phyloP scores from a whole-genome alignment of 2,888 invertebrate genomes.

The Lasioglossum vierecki region DNA sequence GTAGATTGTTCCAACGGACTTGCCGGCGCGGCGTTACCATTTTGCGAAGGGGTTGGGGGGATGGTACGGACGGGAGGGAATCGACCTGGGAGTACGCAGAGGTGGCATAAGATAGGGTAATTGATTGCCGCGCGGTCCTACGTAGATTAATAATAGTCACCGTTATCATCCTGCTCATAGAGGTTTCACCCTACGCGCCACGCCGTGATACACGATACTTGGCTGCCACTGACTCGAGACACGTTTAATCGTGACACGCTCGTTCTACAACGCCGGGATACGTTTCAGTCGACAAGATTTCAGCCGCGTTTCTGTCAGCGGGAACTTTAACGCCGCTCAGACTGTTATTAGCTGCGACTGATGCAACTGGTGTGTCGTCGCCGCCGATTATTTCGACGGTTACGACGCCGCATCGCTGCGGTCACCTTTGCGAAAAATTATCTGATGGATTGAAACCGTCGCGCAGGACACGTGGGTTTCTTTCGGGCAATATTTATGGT shows the following conservation, averaged over 20 bases:
- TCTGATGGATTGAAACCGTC: too few species aligned
- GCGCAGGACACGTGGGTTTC: too few species aligned
- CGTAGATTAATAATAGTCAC: constrained; percentile 76
- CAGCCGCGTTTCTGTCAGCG: constrained; percentile 62
- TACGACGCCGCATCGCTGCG: not conserved
- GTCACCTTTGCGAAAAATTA: not conserved
- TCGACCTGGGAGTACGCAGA: constrained; percentile 51
- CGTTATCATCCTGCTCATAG: constrained; percentile 68
- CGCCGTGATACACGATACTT: constrained; percentile 72
- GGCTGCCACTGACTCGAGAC: constrained; percentile 69
- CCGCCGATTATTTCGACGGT: constrained; percentile 30
- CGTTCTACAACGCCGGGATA: constrained; percentile 52
- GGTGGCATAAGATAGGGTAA: constrained; percentile 74
- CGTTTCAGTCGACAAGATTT: constrained; percentile 58
- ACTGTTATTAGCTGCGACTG: constrained; percentile 46
- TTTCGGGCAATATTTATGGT: too few species aligned
- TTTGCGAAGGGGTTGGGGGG: constrained; percentile 53
- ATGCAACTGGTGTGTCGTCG: constrained; percentile 67
- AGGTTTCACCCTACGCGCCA: constrained; percentile 60
- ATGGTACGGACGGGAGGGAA: constrained; percentile 26
- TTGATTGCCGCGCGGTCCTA: constrained; percentile 73
- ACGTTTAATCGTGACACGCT: constrained; percentile 61
- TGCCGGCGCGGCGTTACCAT: constrained; percentile 63
- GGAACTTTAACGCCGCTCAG: constrained; percentile 56
- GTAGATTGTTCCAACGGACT: constrained; percentile 72